Conservation (phyloP, 2,797 vertebrate genomes). For the Acipenser ruthenus region DNA sequence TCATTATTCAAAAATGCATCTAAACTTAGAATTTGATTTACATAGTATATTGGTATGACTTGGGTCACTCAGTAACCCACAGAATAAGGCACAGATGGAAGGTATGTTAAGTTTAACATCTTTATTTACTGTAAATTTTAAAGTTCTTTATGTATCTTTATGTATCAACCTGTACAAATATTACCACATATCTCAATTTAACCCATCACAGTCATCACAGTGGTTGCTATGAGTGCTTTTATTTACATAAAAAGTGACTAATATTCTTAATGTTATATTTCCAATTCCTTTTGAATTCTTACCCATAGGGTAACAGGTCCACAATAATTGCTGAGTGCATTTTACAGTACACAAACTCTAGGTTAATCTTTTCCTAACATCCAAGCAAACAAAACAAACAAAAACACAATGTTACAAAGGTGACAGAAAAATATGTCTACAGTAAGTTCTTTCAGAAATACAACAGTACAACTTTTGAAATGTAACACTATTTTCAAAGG, state of each 20-base stretch:
- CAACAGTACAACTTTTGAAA: slow-evolving; percentile 64
- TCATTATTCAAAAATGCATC: too few species aligned
- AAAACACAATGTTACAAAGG: slow-evolving; percentile 73
- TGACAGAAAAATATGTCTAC: slow-evolving; percentile 75
- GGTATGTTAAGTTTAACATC: slow-evolving; percentile 18
- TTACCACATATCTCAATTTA: slow-evolving; percentile 69
- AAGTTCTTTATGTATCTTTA: slow-evolving; percentile 57
- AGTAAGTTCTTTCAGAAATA: slow-evolving; percentile 65
- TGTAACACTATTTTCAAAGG: slow-evolving; percentile 70
- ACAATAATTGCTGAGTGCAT: slow-evolving; percentile 87
- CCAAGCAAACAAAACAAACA: not conserved
- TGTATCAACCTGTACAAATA: slow-evolving; percentile 74
- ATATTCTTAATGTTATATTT: slow-evolving; percentile 85
- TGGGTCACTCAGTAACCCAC: too few species aligned
- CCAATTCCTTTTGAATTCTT: slow-evolving; percentile 92
- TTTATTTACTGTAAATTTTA: slow-evolving; percentile 47
- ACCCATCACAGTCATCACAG: slow-evolving; percentile 71
- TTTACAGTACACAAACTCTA: slow-evolving; percentile 93
- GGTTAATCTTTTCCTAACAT: slow-evolving; percentile 72
- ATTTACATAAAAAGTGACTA: slow-evolving; percentile 94
- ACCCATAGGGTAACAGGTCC: slow-evolving; percentile 99
- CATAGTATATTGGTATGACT: too few species aligned
- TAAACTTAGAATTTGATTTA: too few species aligned
- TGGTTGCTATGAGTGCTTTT: slow-evolving; percentile 85
- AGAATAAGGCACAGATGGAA: too few species aligned